phyloP scores from a whole-genome alignment of 2,888 invertebrate species.

The Scelioninae gen. 2 region DNA sequence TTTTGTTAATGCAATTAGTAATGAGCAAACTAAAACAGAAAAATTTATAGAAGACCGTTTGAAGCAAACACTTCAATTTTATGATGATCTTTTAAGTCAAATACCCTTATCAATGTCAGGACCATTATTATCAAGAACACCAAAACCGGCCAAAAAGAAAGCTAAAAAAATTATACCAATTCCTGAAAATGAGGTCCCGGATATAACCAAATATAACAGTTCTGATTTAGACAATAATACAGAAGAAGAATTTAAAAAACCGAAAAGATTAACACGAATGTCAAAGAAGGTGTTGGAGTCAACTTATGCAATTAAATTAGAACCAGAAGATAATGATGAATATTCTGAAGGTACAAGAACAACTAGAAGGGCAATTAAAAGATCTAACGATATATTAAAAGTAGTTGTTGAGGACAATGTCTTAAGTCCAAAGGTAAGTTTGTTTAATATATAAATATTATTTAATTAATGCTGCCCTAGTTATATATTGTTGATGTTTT shows the following conservation, averaged over 20 bases:
- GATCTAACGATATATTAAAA: not conserved
- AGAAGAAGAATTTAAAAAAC: not conserved
- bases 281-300: conserved; percentile 15
- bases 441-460: not conserved
- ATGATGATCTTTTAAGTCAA: conserved; percentile 23
- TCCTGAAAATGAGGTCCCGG: conserved; percentile 28
- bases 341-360: not conserved
- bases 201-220: not conserved
- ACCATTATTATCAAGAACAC: conserved; percentile 26
- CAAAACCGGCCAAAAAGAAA: conserved; percentile 12
- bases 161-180: conserved; percentile 29
- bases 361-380: conserved; percentile 9
- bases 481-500: too few species aligned
- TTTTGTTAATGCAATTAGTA: conserved; percentile 9
- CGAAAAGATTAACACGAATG: conserved; percentile 4
- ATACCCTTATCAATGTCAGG: conserved; percentile 25
- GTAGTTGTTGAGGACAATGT: not conserved
- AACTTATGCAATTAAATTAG: conserved; percentile 9
- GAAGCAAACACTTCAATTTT: conserved; percentile 20
- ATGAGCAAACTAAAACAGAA: conserved; percentile 21
- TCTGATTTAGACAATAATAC: not conserved
- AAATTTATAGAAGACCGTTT: conserved; percentile 25
- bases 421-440: conserved; percentile 11
- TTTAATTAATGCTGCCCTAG: too few species aligned
- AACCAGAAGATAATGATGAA: conserved; percentile 7